Evolutionary conservation across 2,888 invertebrate species (phyloP).

Genomic region (Eledone cirrhosa): DNA sequence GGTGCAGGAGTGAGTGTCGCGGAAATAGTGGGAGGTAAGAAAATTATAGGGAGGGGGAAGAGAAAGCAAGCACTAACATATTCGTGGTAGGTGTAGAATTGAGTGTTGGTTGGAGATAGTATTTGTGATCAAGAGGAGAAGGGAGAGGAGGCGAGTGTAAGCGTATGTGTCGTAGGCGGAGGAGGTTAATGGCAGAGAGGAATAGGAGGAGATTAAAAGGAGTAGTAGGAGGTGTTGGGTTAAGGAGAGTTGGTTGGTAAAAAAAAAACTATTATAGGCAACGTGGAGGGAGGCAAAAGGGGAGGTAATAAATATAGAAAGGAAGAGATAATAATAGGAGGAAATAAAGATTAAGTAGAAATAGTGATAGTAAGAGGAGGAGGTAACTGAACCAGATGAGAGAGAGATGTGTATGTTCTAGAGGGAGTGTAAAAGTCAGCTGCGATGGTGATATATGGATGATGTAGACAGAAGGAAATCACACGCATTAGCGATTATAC

Average conservation of each 20-base stretch:
- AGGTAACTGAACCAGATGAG: neutral
- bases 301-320: neutral
- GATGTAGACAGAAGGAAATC: neutral
- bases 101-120: too few species aligned
- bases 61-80: neutral
- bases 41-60: conserved; percentile 1
- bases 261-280: neutral
- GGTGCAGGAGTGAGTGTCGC: conserved; percentile 11
- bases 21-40: neutral
- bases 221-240: neutral
- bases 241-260: neutral
- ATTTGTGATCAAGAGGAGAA: neutral
- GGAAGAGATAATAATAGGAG: conserved; percentile 18
- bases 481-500: neutral
- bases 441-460: neutral
- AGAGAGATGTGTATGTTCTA: neutral
- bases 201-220: neutral
- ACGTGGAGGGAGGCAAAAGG: neutral
- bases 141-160: neutral
- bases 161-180: neutral
- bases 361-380: neutral
- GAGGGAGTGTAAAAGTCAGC: neutral
- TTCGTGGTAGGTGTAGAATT: too few species aligned
- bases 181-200: neutral
- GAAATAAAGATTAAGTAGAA: neutral